A percentile compares a stretch with the other conserved stretches of the same genome.
These are phyloP conservation scores for Callipepla squamata DNA, from an alignment of 2,113 vertebrate genomes.

Conservation along the genomic window DNA sequence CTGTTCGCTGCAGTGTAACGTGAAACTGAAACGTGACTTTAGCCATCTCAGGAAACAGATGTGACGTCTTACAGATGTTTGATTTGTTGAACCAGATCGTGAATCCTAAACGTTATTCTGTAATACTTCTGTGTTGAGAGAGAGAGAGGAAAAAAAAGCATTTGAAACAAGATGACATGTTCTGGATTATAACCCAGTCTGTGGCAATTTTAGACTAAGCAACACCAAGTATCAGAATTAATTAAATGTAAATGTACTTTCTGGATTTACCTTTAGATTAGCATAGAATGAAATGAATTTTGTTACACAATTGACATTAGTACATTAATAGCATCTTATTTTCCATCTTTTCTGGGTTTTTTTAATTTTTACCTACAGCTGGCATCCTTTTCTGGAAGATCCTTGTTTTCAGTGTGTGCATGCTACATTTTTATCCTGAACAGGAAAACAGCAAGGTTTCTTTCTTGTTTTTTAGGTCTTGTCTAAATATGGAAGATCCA, in stretches of 20 bases:
- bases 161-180: not conserved
- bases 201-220: not conserved
- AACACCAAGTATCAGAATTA: not conserved
- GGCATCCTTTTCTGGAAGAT: not conserved
- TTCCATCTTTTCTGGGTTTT: not conserved
- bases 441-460: not conserved
- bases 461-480: not conserved
- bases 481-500: not conserved
- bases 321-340: not conserved
- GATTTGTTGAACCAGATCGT: slow-evolving; percentile 15
- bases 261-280: not conserved
- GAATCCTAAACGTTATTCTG: not conserved
- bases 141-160: not conserved
- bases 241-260: slow-evolving; percentile 33
- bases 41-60: slow-evolving; percentile 47
- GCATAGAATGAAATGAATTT: not conserved
- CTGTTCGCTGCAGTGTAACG: slow-evolving; percentile 25
- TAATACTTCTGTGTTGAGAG: slow-evolving; percentile 7
- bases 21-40: not conserved
- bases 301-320: not conserved
- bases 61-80: slow-evolving; percentile 18
- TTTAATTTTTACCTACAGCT: not conserved
- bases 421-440: slow-evolving; percentile 25
- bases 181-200: not conserved
- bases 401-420: not conserved